phyloP scores from a whole-genome alignment of 2,113 vertebrate species.

The Manacus vitellinus region DNA sequence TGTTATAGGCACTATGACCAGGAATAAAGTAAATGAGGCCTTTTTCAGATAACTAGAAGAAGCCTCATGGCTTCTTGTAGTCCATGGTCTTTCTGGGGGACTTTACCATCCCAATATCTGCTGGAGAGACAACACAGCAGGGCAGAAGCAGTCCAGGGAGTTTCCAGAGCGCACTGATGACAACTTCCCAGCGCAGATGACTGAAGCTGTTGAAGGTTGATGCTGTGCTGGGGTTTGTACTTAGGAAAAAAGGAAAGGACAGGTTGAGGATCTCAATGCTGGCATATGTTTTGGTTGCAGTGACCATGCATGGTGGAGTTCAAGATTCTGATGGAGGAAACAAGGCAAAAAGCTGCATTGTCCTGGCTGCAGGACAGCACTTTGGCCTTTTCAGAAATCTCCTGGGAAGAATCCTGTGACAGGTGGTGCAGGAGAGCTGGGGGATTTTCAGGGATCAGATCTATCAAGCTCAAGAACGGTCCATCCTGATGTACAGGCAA shows the following conservation, averaged over 20 bases:
- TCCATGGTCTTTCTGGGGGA: neutral
- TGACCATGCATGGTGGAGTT: neutral
- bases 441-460: neutral
- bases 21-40: neutral
- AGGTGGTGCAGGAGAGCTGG: neutral
- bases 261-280: too few relatives aligned
- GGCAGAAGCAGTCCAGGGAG: neutral
- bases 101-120: neutral
- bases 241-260: too few relatives aligned
- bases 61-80: neutral
- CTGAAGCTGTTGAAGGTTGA: neutral
- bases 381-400: neutral
- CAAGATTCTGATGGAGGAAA: neutral
- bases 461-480: neutral
- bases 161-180: neutral
- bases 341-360: neutral
- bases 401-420: neutral
- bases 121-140: neutral
- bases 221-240: too few relatives aligned
- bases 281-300: neutral
- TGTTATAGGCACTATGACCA: neutral
- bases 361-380: neutral
- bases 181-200: neutral
- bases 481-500: neutral
- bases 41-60: neutral